Percentiles rank a stretch among this genome's conserved stretches.
phyloP scores from a whole-genome alignment of 2,888 invertebrate species.

The Papilio demoleus region DNA sequence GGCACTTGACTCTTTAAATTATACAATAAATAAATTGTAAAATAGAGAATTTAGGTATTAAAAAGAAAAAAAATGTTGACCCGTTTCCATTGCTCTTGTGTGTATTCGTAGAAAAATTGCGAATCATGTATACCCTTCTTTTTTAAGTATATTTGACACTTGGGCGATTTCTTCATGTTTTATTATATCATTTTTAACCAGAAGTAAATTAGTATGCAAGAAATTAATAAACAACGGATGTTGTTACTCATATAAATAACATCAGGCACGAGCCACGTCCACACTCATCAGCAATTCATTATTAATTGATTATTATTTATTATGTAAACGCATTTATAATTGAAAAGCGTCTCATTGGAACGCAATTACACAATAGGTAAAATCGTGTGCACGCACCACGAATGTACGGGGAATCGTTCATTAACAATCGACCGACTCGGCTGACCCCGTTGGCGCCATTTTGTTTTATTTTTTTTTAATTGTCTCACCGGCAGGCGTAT shows the following conservation, averaged over 20 bases:
- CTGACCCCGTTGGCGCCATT: constrained; percentile 61
- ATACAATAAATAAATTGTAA: too few species aligned
- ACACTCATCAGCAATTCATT: constrained; percentile 40
- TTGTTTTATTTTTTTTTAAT: constrained; percentile 59
- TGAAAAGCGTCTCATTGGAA: constrained; percentile 47
- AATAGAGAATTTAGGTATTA: too few species aligned
- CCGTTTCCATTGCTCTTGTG: too few species aligned
- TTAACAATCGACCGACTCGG: constrained; percentile 56
- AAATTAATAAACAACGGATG: not conserved
- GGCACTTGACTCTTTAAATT: too few species aligned
- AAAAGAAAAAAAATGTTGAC: too few species aligned
- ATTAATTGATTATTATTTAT: constrained; percentile 43
- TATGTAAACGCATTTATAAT: constrained; percentile 47
- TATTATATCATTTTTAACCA: not conserved
- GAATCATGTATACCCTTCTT: too few species aligned
- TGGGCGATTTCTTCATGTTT: too few species aligned
- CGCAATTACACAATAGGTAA: constrained; percentile 46
- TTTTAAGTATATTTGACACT: too few species aligned
- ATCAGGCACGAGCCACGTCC: constrained; percentile 14
- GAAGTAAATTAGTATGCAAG: constrained; percentile 1
- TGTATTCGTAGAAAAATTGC: too few species aligned
- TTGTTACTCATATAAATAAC: constrained; percentile 10
- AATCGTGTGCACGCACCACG: constrained; percentile 61
- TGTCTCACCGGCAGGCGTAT: constrained; percentile 56
- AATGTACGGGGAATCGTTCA: constrained; percentile 58